Percentiles rank a stretch among this genome's conserved stretches.
phyloP scores from a whole-genome alignment of 92 coral and sea anemone species.

The Bergia sp. region DNA sequence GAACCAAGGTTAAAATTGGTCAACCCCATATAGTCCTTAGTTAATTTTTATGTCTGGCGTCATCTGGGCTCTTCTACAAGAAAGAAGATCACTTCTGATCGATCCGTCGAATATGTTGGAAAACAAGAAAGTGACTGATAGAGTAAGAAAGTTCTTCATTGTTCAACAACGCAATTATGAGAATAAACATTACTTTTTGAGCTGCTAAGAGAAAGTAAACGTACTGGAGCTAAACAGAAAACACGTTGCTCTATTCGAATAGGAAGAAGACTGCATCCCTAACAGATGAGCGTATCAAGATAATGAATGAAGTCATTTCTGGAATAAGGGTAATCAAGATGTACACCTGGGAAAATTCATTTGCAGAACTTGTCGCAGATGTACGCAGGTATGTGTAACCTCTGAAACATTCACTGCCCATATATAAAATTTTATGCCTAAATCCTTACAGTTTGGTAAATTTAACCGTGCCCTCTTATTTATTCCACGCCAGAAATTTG shows the following conservation, averaged over 20 bases:
- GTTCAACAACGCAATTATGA: too few relatives aligned
- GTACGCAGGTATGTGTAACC: slow-evolving; percentile 72
- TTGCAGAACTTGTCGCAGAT: slow-evolving; percentile 77
- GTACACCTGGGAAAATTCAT: slow-evolving; percentile 98
- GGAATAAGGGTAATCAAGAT: slow-evolving; percentile 98
- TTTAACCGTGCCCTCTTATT: not conserved
- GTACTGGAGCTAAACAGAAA: not conserved
- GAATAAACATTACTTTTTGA: too few relatives aligned
- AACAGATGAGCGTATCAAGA: slow-evolving; percentile 86
- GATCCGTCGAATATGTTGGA: too few relatives aligned
- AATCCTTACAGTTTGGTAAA: too few relatives aligned
- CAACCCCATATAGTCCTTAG: too few relatives aligned
- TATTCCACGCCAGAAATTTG: not conserved
- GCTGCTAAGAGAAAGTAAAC: not conserved
- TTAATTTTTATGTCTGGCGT: too few relatives aligned
- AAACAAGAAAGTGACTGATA: too few relatives aligned
- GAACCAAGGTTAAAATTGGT: too few relatives aligned
- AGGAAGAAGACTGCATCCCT: slow-evolving; percentile 80
- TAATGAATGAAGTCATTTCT: slow-evolving; percentile 96
- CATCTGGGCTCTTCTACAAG: too few relatives aligned
- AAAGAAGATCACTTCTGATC: too few relatives aligned
- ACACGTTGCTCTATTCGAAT: not conserved
- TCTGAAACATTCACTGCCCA: not conserved
- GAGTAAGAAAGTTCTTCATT: too few relatives aligned
- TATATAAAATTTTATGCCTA: not conserved